Percentiles rank a stretch among this genome's conserved stretches.
phyloP scores from a whole-genome alignment of 2,888 invertebrate genomes.

The Nebria brevicollis region DNA sequence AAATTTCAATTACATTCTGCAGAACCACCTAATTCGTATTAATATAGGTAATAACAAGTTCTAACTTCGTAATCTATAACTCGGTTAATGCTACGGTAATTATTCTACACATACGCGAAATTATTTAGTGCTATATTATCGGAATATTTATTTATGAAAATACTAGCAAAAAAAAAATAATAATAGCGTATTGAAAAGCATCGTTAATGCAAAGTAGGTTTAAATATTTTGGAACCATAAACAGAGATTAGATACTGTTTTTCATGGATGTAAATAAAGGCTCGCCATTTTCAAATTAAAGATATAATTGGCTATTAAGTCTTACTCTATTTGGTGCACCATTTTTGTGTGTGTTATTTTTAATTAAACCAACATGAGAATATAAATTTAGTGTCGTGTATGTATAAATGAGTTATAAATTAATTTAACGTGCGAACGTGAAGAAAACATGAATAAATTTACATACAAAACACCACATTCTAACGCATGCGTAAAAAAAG shows the following conservation, averaged over 20 bases:
- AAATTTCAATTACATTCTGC: not conserved
- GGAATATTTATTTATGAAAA: no score
- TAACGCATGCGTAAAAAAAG: not conserved
- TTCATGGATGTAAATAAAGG: no score
- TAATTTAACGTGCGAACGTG: constrained; percentile 29
- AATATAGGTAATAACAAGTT: not conserved
- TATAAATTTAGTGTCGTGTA: constrained; percentile 31
- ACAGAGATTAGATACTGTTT: no score
- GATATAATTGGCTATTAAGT: not conserved
- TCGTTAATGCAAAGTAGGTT: no score
- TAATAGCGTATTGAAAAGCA: no score
- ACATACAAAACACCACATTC: constrained; percentile 7
- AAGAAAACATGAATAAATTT: constrained; percentile 30
- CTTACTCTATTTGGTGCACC: not conserved
- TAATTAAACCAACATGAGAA: constrained; percentile 22
- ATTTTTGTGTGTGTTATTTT: constrained; percentile 15
- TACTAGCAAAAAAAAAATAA: no score
- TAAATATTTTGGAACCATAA: no score
- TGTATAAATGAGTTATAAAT: constrained; percentile 40
- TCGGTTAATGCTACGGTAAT: not conserved
- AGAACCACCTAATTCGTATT: not conserved
- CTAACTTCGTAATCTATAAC: no score
- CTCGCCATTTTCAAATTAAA: not conserved
- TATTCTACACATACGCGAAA: not conserved
- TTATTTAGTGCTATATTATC: no score